Evolutionary conservation across 2,888 invertebrate genomes (phyloP).

Genomic region (Pollenia angustigena): DNA sequence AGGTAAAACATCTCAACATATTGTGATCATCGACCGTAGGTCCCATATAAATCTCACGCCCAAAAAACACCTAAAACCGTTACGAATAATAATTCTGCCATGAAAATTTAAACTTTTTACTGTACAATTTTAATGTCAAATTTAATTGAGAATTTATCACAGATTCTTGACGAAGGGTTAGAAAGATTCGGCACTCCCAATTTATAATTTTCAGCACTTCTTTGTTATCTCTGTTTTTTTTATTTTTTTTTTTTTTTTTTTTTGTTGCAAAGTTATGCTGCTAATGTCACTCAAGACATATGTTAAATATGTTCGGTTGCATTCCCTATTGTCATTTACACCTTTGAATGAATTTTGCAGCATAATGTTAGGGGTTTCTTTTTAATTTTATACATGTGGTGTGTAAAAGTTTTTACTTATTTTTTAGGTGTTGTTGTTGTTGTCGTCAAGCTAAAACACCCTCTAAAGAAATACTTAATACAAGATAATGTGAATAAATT

Average conservation of each 20-base stretch:
- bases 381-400: slow-evolving; percentile 16
- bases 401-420: not conserved
- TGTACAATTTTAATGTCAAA: too few species aligned
- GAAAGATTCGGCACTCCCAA: too few species aligned
- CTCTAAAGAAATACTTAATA: not conserved
- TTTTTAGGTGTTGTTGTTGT: not conserved
- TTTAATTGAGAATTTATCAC: too few species aligned
- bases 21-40: too few species aligned
- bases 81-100: too few species aligned
- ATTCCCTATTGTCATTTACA: slow-evolving; percentile 24
- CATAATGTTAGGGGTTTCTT: slow-evolving; percentile 10
- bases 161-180: too few species aligned
- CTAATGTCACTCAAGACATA: slow-evolving; percentile 60
- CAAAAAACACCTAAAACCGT: too few species aligned
- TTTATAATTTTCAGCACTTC: too few species aligned
- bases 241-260: not conserved
- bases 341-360: slow-evolving; percentile 10
- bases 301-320: slow-evolving; percentile 46
- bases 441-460: not conserved
- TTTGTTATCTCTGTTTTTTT: slow-evolving; percentile 3
- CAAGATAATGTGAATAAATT: not conserved
- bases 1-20: too few species aligned
- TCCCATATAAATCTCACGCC: too few species aligned
- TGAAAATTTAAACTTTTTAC: too few species aligned
- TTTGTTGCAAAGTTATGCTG: slow-evolving; percentile 47